Conservation (phyloP, 2,888 invertebrate genomes). For the Latheticus oryzae region DNA sequence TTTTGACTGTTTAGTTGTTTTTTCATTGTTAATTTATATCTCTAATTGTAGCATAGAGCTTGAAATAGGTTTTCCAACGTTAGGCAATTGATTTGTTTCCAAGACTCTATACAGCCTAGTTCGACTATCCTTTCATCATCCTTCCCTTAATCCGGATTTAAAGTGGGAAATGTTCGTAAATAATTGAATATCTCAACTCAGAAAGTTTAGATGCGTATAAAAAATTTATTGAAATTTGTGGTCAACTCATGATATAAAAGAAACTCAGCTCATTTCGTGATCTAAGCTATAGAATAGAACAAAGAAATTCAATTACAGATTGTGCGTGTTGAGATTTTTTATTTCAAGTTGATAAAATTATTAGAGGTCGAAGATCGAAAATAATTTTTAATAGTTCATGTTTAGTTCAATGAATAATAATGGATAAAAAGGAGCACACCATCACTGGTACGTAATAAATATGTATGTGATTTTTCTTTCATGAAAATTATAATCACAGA, state of each 20-base stretch:
- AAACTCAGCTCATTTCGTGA: conserved; percentile 19
- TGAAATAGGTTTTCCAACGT: no score
- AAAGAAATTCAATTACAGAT: conserved; percentile 7
- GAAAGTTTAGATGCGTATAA: not conserved
- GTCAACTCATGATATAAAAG: conserved; percentile 10
- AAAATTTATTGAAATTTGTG: not conserved
- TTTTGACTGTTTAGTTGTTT: no score
- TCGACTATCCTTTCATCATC: conserved; percentile 17
- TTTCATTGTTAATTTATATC: no score
- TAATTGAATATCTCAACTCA: conserved; percentile 2
- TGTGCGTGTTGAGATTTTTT: conserved; percentile 7
- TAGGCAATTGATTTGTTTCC: conserved; percentile 9
- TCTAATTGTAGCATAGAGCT: no score
- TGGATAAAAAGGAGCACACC: conserved; percentile 15
- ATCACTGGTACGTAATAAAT: conserved; percentile 14
- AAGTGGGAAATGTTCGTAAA: conserved; percentile 2
- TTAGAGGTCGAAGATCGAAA: not conserved
- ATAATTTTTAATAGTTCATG: conserved; percentile 7
- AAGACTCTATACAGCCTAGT: conserved; percentile 10
- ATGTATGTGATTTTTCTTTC: conserved; percentile 17
- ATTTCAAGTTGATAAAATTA: no score
- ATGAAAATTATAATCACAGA: conserved; percentile 10
- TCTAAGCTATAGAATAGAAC: no score
- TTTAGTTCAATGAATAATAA: conserved; percentile 26
- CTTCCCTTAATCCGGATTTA: not conserved